phyloP scores from a whole-genome alignment of 1,140 invertebrate species.

The Subanguina moxae region DNA sequence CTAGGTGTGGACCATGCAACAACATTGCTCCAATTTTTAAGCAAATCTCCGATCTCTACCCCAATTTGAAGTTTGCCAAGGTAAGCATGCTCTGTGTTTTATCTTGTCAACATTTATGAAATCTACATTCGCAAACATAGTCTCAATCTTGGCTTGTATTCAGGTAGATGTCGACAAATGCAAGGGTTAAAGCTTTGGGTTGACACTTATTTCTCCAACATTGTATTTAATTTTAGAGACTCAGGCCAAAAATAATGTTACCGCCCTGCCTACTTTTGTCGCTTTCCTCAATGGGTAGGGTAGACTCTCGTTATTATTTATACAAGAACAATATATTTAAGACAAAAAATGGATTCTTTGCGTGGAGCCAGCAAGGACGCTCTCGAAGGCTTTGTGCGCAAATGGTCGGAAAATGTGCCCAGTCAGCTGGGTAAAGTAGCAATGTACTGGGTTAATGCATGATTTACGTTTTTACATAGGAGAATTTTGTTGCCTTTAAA shows the following conservation, averaged over 20 bases:
- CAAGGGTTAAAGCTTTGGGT: slow-evolving; percentile 10
- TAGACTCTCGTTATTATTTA: slow-evolving; percentile 30
- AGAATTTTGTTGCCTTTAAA: no score
- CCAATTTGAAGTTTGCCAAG: slow-evolving; percentile 84
- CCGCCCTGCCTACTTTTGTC: slow-evolving; percentile 94
- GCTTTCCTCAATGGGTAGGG: slow-evolving; percentile 77
- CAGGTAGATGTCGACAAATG: slow-evolving; percentile 59
- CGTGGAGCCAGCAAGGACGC: slow-evolving; percentile 75
- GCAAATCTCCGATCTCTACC: slow-evolving; percentile 77
- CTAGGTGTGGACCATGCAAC: slow-evolving; percentile 88
- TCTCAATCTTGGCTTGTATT: no score
- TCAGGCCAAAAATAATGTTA: slow-evolving; percentile 77
- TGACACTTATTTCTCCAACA: neutral
- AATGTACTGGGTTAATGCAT: no score
- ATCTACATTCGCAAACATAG: no score
- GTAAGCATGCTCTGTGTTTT: no score
- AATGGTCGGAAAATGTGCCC: slow-evolving; percentile 77
- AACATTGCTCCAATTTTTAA: slow-evolving; percentile 80
- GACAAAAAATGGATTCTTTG: slow-evolving; percentile 69
- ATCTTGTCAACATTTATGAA: no score
- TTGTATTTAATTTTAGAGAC: slow-evolving; percentile 66
- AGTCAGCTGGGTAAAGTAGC: slow-evolving; percentile 66
- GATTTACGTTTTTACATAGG: no score
- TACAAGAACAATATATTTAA: slow-evolving; percentile 37
- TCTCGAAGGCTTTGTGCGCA: slow-evolving; percentile 71